Evolutionary conservation across 53 echinoderm and acorn worm genomes (phyloP).

Genomic region (Zoroaster sp.): DNA sequence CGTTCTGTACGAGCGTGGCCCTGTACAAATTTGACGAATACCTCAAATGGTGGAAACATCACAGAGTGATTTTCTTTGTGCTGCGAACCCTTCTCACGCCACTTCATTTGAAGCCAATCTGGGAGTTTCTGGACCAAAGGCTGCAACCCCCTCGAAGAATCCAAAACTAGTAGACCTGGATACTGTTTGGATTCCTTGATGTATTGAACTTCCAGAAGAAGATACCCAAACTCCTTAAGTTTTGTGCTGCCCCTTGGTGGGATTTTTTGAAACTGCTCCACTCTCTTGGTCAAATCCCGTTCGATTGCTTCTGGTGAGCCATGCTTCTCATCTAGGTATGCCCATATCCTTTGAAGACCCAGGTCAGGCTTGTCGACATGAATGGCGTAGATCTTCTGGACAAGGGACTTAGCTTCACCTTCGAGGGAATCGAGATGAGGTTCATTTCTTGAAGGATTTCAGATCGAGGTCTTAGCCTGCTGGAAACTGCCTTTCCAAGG

Average conservation of each 20-base stretch:
- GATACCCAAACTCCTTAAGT: too few species aligned
- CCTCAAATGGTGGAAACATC: conserved; percentile 59
- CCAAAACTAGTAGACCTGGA: too few species aligned
- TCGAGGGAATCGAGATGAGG: conserved; percentile 61
- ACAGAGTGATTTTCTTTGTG: conserved; percentile 52
- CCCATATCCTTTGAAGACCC: conserved; percentile 65
- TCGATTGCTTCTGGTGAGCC: conserved; percentile 73
- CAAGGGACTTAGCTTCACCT: conserved; percentile 49
- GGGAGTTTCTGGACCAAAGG: conserved; percentile 63
- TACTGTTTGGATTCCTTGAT: too few species aligned
- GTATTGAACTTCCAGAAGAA: too few species aligned
- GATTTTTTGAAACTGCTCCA: conserved; percentile 64
- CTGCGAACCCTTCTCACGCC: conserved; percentile 60
- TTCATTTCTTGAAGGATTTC: conserved; percentile 64
- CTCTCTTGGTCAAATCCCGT: conserved; percentile 36
- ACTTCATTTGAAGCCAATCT: conserved; percentile 52
- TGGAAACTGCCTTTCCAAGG: conserved; percentile 65
- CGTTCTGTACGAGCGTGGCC: conserved; percentile 62
- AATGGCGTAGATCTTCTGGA: conserved; percentile 59
- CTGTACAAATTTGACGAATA: conserved; percentile 65
- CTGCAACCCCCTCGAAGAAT: conserved; percentile 52
- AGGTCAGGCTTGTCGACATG: conserved; percentile 64
- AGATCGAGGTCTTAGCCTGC: conserved; percentile 66
- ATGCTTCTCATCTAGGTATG: conserved; percentile 50
- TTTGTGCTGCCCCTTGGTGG: conserved; percentile 37